Conservation (phyloP, 2,113 vertebrate genomes). For the Dicerorhinus sumatrensis region DNA sequence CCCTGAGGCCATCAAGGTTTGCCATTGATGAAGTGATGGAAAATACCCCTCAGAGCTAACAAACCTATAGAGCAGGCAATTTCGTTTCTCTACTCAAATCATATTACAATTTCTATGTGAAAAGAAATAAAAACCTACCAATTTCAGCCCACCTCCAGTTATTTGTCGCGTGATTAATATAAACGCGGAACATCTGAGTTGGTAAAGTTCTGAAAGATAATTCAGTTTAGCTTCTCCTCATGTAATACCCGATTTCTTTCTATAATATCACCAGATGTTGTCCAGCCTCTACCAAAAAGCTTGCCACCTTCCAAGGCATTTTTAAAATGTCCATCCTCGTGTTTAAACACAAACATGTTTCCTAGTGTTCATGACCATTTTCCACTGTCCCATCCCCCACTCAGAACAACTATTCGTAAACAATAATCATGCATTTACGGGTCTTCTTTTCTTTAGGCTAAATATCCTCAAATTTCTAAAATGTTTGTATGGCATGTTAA, state of each 20-base stretch:
- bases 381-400: accelerated
- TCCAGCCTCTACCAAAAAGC: neutral
- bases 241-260: neutral
- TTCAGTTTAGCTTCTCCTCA: neutral
- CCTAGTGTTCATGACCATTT: neutral
- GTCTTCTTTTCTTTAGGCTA: neutral
- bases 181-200: neutral
- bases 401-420: neutral
- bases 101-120: too few relatives aligned
- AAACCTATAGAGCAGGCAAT: neutral
- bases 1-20: neutral
- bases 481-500: neutral
- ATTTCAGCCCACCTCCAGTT: neutral
- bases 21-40: neutral
- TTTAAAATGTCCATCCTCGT: neutral
- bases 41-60: neutral
- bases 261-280: accelerated
- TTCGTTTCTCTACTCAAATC: neutral
- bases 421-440: neutral
- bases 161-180: neutral
- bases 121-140: neutral
- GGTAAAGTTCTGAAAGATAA: neutral
- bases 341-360: neutral
- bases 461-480: neutral
- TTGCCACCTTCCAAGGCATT: neutral